Percentiles rank a stretch among this genome's conserved stretches.
phyloP scores from a whole-genome alignment of 2,888 invertebrate species.

The Cremastinae sp. region DNA sequence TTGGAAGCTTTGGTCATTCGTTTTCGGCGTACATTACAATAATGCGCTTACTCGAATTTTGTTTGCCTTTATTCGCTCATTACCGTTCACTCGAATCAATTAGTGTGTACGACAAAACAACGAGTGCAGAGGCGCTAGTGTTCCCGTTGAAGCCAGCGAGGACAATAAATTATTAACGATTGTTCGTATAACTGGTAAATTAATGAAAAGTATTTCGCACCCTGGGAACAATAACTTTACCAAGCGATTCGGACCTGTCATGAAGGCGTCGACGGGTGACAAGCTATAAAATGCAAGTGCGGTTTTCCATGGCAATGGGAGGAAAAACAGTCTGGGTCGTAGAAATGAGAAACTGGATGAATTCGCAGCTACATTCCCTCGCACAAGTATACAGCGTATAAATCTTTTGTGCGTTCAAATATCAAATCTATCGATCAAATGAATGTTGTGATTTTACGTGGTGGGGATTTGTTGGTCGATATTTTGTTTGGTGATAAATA shows the following conservation, averaged over 20 bases:
- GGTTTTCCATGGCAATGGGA: constrained; percentile 23
- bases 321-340: background rate
- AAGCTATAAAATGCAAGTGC: constrained; percentile 23
- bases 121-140: background rate
- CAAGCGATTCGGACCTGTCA: background rate
- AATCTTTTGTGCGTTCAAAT: background rate
- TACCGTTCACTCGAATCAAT: background rate
- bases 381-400: background rate
- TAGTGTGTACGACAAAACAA: background rate
- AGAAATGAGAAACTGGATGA: constrained; percentile 3
- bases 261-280: constrained; percentile 10
- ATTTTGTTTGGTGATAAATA: too few relatives aligned
- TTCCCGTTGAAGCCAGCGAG: background rate
- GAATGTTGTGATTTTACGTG: background rate
- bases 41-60: too few relatives aligned
- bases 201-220: constrained; percentile 37
- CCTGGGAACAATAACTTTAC: background rate
- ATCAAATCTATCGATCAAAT: background rate
- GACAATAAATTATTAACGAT: constrained; percentile 30
- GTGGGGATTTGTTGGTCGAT: too few relatives aligned
- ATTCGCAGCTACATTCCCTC: background rate
- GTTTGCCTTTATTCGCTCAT: too few relatives aligned
- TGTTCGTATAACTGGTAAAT: constrained; percentile 38
- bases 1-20: too few relatives aligned
- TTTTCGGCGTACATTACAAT: background rate